Conservation (phyloP, 2,797 vertebrate genomes). For the Lagothrix lagotricha region DNA sequence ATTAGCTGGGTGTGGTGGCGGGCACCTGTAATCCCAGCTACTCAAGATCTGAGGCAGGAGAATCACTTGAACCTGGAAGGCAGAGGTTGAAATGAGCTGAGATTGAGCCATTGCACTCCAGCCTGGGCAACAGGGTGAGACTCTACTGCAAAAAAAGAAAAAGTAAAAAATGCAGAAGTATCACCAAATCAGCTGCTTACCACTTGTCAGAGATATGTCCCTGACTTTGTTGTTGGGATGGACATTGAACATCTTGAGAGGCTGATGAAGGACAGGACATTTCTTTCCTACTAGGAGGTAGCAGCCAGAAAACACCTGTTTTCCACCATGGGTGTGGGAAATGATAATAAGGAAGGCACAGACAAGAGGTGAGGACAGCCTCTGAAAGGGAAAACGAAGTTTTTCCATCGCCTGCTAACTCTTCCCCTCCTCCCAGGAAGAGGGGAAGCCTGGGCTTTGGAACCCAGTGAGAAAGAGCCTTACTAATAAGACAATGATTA, state of each 20-base stretch:
- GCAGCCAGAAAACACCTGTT: neutral
- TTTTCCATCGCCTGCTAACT: neutral
- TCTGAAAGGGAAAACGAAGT: neutral
- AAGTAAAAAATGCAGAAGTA: neutral
- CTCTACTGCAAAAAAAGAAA: neutral
- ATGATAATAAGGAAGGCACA: neutral
- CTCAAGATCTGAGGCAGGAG: neutral
- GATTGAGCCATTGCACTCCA: neutral
- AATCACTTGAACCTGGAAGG: neutral
- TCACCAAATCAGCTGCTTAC: neutral
- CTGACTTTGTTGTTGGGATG: neutral
- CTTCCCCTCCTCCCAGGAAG: neutral
- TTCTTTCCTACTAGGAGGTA: neutral
- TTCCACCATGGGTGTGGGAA: neutral
- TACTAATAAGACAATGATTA: neutral
- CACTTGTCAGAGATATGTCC: neutral
- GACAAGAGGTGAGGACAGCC: neutral
- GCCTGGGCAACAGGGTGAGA: neutral
- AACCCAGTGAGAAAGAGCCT: neutral
- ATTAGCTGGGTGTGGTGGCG: neutral
- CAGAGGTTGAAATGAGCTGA: fast-evolving
- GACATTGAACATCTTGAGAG: neutral
- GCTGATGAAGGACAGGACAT: neutral
- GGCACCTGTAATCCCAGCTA: neutral
- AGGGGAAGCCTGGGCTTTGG: neutral